A percentile compares a stretch with the other conserved stretches of the same genome.
Conservation (phyloP, 2,113 vertebrate species). For the Tragelaphus buxtoni region DNA sequence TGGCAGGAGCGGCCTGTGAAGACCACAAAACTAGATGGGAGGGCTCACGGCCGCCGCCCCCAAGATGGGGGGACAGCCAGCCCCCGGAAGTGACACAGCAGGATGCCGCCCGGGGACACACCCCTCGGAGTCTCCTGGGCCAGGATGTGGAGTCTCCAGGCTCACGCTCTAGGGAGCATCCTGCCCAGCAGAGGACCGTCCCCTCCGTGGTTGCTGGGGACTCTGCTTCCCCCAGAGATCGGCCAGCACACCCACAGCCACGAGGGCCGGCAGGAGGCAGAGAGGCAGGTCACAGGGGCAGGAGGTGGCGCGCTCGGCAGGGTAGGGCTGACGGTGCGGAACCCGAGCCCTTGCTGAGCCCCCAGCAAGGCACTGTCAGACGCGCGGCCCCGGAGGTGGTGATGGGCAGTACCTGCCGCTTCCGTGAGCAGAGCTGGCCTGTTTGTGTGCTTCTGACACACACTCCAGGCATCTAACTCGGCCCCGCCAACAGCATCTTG, state of each 20-base stretch:
- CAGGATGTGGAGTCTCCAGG: not conserved
- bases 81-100: too few species aligned
- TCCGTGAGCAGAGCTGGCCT: not conserved
- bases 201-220: not conserved
- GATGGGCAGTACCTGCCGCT: fast-evolving
- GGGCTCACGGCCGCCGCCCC: not conserved
- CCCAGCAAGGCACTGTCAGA: not conserved
- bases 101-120: fast-evolving
- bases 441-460: not conserved
- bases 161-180: not conserved
- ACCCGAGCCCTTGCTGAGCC: not conserved
- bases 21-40: not conserved
- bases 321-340: not conserved
- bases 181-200: not conserved
- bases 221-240: not conserved
- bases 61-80: not conserved
- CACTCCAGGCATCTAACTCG: not conserved
- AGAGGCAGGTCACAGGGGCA: not conserved
- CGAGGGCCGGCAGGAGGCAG: too few species aligned
- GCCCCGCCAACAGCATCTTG: not conserved
- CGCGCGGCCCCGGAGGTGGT: not conserved
- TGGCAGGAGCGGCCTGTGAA: not conserved
- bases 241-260: fast-evolving
- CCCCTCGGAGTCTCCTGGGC: not conserved
- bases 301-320: fast-evolving